Conservation (phyloP, 1,140 invertebrate genomes). For the Atta texana region DNA sequence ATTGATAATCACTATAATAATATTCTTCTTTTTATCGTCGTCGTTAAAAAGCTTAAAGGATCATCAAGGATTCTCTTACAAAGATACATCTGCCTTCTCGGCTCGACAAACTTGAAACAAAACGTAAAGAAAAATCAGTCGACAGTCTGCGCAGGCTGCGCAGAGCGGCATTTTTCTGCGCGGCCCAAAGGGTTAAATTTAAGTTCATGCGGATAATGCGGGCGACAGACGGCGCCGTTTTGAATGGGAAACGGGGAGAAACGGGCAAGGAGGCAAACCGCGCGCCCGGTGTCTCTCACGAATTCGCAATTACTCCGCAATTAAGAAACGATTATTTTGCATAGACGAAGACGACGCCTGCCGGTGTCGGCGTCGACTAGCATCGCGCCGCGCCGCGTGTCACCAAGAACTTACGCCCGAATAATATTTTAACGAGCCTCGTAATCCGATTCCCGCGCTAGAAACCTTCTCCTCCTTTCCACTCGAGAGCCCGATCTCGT, state of each 20-base stretch:
- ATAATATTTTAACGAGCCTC: constrained; percentile 85
- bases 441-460: constrained; percentile 81
- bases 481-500: constrained; percentile 59
- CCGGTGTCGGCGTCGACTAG: constrained; percentile 74
- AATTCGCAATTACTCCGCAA: constrained; percentile 84
- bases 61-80: not conserved
- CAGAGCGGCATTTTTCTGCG: constrained; percentile 54
- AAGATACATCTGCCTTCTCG: constrained; percentile 9
- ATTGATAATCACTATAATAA: constrained; percentile 5
- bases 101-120: not conserved
- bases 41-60: not conserved
- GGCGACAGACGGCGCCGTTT: constrained; percentile 80
- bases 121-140: constrained; percentile 26
- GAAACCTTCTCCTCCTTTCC: constrained; percentile 47
- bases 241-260: constrained; percentile 56
- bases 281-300: constrained; percentile 73
- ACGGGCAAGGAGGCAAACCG: constrained; percentile 16
- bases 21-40: not conserved
- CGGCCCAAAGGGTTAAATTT: constrained; percentile 75
- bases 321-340: constrained; percentile 85
- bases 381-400: constrained; percentile 82
- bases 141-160: not conserved
- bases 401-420: constrained; percentile 83
- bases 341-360: constrained; percentile 80
- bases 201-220: constrained; percentile 77